Evolutionary conservation across 2,888 invertebrate genomes (phyloP), one percentile per base, ranked within the genome.

Genomic region (Gari tellinella): DNA sequence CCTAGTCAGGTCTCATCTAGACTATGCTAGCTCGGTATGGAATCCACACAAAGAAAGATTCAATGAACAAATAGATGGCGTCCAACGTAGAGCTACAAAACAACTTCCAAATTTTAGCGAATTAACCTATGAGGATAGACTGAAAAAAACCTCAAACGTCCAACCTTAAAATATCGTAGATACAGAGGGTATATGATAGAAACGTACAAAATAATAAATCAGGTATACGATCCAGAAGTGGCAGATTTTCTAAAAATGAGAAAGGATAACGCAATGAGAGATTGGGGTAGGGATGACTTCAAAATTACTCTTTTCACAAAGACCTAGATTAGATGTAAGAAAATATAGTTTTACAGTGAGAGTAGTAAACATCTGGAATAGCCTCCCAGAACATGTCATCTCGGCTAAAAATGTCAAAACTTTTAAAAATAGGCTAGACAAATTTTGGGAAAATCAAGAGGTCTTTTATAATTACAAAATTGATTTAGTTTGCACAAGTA

Each of bases 121-220:
- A 4, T 10, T 31, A 31, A 31, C 31, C 4, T 31, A 31, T 31
- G 31, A 31, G 10, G 10, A 31, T 31, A 31, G 31, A 10, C 31
- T 31, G 31, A 31, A 31, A 41, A 14, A 41, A 63, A 40, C 38
- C 41, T 63, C 17, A 63, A 63, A 4, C 25, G 52, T 10, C 53
- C 63, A 17, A 63, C 63, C 23, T 26, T 63, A 7, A 26, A 63
- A 53, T 53, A 63, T 45, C n/a, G 46, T n/a, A 52, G 53, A 37
- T 19, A 19, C n/a, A 40, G 63, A 25, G 53, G 63, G 17, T 52
- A 53, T 23, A 37, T 63, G 15, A 63, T 63, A 5, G 14, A 48
- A 38, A 15, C 49, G 21, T 49, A 38, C 17, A 56, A 56, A 41
- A 61, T 49, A 0, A 26, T 49, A 14, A 48, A 49, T 61, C 31